Base-by-base conservation (phyloP, 1,140 invertebrate genomes). In the Pseudomyrmex sp. region DNA sequence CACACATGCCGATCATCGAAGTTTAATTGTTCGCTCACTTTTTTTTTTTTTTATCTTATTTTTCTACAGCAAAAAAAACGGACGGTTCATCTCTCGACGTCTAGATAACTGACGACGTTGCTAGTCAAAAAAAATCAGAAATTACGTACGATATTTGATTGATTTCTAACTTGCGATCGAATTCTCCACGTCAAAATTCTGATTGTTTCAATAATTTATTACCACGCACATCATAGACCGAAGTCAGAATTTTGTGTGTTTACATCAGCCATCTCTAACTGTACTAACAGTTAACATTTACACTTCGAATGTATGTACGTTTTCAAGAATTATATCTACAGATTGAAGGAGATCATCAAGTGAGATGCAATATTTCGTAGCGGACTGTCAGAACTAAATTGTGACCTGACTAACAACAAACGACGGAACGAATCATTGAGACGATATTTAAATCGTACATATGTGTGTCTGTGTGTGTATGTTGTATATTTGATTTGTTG, bases 391-490 rank as follows among this genome's bases (percentile, higher is more conserved):
- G 26, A 66, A 35, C 15, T 52, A 65, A 62, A 35, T 75, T 75
- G 23, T 44, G 26, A 48, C 5, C 8, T 9, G 35, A 35, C 35
- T 35, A 46, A 44, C 56, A 77, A 77, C 62, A 68, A 77, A 20
- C 50, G 48, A 62, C n/a, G 44, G 72, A 44, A 68, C 44, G 26
- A 56, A 0, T 68, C 35, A 77, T 56, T 8, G 74, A 18, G 48
- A 7, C n/a, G 12, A 18, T 35, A 35, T 35, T 35, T 35, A 35
- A 35, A 35, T 35, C 5, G 35, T 35, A 35, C 5, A 35, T 7
- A 0, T 35, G 5, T 68, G 26, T 44, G 18, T 48, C 12, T 20
- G 2, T 35, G 20, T 74, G 13, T 18, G 18, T 13, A n/a, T 8
- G 23, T 44, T 54, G 61, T 18, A 1, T n/a, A 54, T 4, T 46